Evolutionary conservation across 1,140 invertebrate genomes (phyloP), one percentile per base, ranked within the genome.

Genomic region (Aphaenogaster floridana): DNA sequence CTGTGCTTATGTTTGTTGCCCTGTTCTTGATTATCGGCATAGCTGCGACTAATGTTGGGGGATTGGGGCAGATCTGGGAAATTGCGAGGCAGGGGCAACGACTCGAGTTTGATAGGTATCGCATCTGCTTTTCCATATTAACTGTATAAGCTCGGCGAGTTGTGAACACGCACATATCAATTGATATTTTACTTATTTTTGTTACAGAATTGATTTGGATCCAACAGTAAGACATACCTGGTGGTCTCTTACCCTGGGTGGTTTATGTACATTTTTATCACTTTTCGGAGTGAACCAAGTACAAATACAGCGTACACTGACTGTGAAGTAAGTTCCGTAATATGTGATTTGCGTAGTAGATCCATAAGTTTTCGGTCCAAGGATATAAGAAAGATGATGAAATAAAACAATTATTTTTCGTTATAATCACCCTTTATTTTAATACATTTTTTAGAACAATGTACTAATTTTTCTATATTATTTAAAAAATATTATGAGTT

Each of bases 261-360:
- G 98, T 0, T 95, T 96, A 42, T 97, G 98, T 91, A 98, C 97
- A 0, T 98, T 97, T 94, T 93, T 98, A 34, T 96, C 97, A 6
- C 92, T 98, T 1, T 98, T 98, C 94, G 98, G 97, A 0, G 97
- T 98, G 0, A 98, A 98, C 94, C 98, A 99, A 95, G 96, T 97
- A 0, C 97, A 99, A 96, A 97, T 99, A 1, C 99, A 99, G 94
- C 95, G 99, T 54, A 96, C 98, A 36, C 94, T 99, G 34, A 98
- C 98, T 6, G 96, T 98, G 1, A 97, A 96, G 92, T 97, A 96
- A 85, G 89, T 87, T 57, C 13, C 8, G 2, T 13, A 57, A 69
- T 2, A 21, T 42, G 28, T 34, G n/a, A 28, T 54, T 69, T 34
- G 9, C 3, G 2, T 0, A 69, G 28, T 28, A 28, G 28, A 28